phyloP scores from a whole-genome alignment of 2,113 vertebrate genomes.

The Pogona vitticeps region DNA sequence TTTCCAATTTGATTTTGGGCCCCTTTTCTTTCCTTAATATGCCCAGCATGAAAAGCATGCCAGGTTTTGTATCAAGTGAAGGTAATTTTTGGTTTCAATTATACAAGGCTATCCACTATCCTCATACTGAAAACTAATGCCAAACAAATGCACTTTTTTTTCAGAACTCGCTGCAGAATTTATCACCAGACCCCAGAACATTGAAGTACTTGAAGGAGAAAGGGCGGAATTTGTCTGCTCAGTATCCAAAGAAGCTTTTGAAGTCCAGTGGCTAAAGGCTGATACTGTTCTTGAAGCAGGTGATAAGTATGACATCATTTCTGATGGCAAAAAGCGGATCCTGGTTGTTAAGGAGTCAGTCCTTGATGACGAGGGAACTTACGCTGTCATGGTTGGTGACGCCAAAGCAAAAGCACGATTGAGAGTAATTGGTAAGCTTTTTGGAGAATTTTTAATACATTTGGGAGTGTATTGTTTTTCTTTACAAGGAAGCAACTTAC shows the following conservation, averaged over 20 bases:
- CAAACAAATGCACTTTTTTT: constrained; percentile 28
- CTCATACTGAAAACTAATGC: constrained; percentile 6
- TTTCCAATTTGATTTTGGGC: background rate
- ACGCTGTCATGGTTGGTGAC: constrained; percentile 83
- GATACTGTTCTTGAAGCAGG: constrained; percentile 80
- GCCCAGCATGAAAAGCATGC: background rate
- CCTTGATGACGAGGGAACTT: constrained; percentile 87
- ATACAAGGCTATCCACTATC: background rate
- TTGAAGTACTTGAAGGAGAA: constrained; percentile 94
- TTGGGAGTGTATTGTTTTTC: background rate
- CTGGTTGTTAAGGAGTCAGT: constrained; percentile 87
- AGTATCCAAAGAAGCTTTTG: constrained; percentile 91
- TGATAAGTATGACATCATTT: constrained; percentile 89
- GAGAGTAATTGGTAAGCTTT: constrained; percentile 86
- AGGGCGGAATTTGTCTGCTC: constrained; percentile 93
- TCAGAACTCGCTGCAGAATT: constrained; percentile 96
- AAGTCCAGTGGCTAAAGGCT: constrained; percentile 89
- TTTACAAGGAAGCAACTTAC: background rate
- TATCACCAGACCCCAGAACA: constrained; percentile 87
- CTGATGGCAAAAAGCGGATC: constrained; percentile 89
- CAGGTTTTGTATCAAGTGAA: background rate
- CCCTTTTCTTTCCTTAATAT: background rate
- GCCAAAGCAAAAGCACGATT: constrained; percentile 89
- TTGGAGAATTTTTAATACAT: background rate
- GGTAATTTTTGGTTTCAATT: background rate